Percentiles rank a stretch among this genome's conserved stretches.
Conservation (phyloP, 2,113 vertebrate genomes). For the Chloropsis hardwickii region DNA sequence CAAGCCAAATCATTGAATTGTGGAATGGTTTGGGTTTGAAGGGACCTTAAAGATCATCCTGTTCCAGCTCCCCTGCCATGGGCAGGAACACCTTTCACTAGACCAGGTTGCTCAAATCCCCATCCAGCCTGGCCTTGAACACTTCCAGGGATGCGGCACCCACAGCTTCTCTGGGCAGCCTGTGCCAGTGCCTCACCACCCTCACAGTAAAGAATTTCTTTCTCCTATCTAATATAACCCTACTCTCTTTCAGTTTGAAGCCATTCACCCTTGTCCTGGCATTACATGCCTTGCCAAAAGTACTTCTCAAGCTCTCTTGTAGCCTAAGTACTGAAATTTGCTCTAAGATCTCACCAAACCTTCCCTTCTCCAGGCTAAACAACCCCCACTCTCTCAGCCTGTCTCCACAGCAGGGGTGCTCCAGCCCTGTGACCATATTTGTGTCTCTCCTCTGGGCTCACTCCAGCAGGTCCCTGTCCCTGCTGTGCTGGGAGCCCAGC, state of each 20-base stretch:
- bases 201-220: background rate
- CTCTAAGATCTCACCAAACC: background rate
- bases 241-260: background rate
- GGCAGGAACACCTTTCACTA: background rate
- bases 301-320: background rate
- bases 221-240: background rate
- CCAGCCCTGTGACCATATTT: background rate
- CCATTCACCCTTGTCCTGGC: background rate
- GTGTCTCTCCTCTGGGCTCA: background rate
- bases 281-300: background rate
- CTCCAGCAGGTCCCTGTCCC: background rate
- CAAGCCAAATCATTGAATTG: background rate
- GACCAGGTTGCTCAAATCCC: background rate
- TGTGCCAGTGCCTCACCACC: background rate
- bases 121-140: background rate
- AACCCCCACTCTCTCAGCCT: background rate
- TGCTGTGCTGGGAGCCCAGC: background rate
- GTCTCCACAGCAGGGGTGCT: accelerated
- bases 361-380: background rate
- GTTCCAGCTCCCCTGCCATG: background rate
- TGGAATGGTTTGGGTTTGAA: background rate
- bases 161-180: background rate
- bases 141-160: background rate
- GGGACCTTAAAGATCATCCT: background rate
- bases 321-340: background rate